A percentile compares a stretch with the other conserved stretches of the same genome.
phyloP scores from a whole-genome alignment of 2,888 invertebrate genomes.

The Caenorhabditis imperialis region DNA sequence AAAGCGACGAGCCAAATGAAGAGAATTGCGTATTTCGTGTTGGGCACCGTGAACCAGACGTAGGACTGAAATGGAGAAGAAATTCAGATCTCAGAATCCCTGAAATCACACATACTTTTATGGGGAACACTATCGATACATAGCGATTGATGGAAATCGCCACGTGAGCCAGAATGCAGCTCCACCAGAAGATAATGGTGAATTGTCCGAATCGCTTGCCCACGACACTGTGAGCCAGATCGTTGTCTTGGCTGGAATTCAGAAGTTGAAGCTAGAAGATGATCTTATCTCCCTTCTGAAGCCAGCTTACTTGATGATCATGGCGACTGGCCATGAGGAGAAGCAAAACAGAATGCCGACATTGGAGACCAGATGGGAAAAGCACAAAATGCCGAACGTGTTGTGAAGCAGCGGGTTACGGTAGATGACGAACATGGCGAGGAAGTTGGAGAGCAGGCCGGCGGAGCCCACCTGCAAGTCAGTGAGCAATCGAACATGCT shows the following conservation, averaged over 20 bases:
- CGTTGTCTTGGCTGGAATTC: conserved; percentile 41
- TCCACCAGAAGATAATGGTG: conserved; percentile 62
- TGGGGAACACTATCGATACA: conserved; percentile 56
- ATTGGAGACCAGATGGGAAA: conserved; percentile 58
- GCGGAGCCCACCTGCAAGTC: conserved; percentile 39
- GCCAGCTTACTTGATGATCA: conserved; percentile 41
- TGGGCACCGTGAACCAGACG: conserved; percentile 35
- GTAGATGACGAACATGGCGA: conserved; percentile 51
- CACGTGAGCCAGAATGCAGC: conserved; percentile 57
- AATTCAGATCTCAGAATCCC: neutral
- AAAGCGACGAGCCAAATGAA: conserved; percentile 46
- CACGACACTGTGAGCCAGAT: conserved; percentile 19
- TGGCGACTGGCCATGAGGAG: conserved; percentile 52
- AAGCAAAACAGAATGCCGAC: conserved; percentile 56
- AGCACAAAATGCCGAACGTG: conserved; percentile 57
- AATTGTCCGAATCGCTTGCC: conserved; percentile 56
- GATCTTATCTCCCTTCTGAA: too few species aligned
- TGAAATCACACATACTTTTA: conserved; percentile 23
- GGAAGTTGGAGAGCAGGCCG: conserved; percentile 43
- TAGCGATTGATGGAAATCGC: conserved; percentile 61
- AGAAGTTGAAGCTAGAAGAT: too few species aligned
- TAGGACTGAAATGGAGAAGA: conserved; percentile 26
- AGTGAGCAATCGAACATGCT: too few species aligned
- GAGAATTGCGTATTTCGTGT: conserved; percentile 20
- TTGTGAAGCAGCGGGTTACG: conserved; percentile 55